Conservation (phyloP, 2,888 invertebrate species). For the Zaprionus lineosus region DNA sequence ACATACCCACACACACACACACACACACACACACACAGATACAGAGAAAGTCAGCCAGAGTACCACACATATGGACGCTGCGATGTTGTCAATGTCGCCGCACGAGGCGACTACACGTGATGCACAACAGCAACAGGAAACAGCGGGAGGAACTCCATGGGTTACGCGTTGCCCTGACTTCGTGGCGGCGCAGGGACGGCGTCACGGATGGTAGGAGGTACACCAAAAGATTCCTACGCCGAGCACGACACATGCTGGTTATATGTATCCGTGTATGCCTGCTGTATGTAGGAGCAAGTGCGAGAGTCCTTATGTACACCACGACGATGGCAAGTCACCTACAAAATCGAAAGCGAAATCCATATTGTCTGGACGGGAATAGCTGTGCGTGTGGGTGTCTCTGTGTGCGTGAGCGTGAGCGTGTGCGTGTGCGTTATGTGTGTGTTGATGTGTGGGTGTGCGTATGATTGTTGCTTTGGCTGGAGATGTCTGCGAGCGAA, state of each 20-base stretch:
- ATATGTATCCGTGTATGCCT: not conserved
- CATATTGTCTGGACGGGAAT: constrained; percentile 33
- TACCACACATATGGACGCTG: too few relatives aligned
- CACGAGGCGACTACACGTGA: constrained; percentile 73
- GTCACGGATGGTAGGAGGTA: too few relatives aligned
- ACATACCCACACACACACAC: constrained; percentile 2
- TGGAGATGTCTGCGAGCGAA: constrained; percentile 22
- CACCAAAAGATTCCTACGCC: constrained; percentile 43
- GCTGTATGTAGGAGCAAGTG: too few relatives aligned
- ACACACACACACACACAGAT: constrained; percentile 1
- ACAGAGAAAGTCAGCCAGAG: not conserved
- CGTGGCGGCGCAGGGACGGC: too few relatives aligned
- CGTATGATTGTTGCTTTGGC: not conserved
- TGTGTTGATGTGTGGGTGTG: constrained; percentile 1
- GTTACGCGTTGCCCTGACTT: constrained; percentile 31
- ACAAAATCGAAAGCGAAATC: constrained; percentile 76
- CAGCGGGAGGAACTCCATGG: constrained; percentile 15
- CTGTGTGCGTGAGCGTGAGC: too few relatives aligned
- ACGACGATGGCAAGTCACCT: constrained; percentile 27
- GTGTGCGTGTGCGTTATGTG: too few relatives aligned
- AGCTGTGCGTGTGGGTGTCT: constrained; percentile 3
- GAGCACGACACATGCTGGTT: constrained; percentile 26
- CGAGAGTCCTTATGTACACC: not conserved
- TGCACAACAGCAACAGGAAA: constrained; percentile 42
- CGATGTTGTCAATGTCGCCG: constrained; percentile 46